These are phyloP conservation scores for Eospalax fontanierii DNA, from an alignment of 2,797 vertebrate species.

Conservation along the genomic window DNA sequence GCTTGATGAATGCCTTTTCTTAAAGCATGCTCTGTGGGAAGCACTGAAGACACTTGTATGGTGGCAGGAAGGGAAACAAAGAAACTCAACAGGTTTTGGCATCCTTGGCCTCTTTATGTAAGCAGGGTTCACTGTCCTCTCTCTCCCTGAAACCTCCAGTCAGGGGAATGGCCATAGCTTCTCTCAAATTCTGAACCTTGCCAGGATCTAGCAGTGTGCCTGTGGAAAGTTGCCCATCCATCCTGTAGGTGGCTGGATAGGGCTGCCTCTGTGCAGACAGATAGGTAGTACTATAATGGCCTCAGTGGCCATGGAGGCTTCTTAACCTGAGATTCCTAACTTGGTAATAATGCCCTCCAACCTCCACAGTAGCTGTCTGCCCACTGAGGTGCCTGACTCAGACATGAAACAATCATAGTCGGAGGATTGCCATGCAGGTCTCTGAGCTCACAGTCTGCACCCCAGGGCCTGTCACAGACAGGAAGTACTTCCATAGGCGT, in stretches of 20 bases:
- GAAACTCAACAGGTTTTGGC: accelerated
- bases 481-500: not conserved
- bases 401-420: accelerated
- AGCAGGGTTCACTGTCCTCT: not conserved
- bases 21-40: accelerated
- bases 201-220: accelerated
- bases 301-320: accelerated
- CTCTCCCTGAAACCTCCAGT: accelerated
- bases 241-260: accelerated
- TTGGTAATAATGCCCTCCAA: accelerated
- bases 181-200: not conserved
- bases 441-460: accelerated
- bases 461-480: not conserved
- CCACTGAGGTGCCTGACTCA: not conserved
- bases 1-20: accelerated
- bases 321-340: accelerated
- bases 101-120: not conserved
- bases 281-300: accelerated
- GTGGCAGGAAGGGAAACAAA: accelerated
- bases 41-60: accelerated
- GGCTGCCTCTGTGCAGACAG: not conserved
- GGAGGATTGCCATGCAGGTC: not conserved
- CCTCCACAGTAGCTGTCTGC: accelerated
- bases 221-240: accelerated
- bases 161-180: accelerated